A percentile compares a stretch with the other conserved stretches of the same genome.
Evolutionary conservation across 2,797 vertebrate genomes (phyloP).

Genomic region (Acridotheres tristis): DNA sequence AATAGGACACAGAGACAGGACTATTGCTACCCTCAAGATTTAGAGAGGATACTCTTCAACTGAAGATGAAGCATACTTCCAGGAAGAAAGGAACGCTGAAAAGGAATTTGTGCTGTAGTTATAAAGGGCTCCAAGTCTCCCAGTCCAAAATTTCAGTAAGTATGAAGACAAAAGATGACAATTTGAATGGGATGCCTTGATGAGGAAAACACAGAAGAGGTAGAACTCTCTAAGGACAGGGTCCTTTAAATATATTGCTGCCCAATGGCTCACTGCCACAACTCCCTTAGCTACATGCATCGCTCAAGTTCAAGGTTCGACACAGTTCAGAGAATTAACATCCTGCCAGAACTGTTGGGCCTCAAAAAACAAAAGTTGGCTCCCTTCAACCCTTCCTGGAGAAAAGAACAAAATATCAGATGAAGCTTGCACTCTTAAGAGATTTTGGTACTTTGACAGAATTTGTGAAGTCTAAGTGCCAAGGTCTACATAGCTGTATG

Average conservation of each 20-base stretch:
- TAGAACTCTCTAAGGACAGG: constrained; percentile 44
- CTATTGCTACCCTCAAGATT: background rate
- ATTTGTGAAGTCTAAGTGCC: background rate
- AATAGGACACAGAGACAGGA: background rate
- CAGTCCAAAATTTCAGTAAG: background rate
- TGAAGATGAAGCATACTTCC: background rate
- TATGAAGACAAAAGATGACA: constrained; percentile 2
- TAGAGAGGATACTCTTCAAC: background rate
- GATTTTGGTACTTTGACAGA: background rate
- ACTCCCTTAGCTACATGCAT: background rate
- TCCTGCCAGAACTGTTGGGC: background rate
- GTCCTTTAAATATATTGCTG: constrained; percentile 32
- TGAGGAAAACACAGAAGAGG: constrained; percentile 46
- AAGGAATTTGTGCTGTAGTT: constrained; percentile 31
- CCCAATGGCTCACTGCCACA: background rate
- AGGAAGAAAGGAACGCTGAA: background rate
- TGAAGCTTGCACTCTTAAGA: background rate
- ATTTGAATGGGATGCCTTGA: constrained; percentile 31
- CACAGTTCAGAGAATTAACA: background rate
- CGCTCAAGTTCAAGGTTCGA: background rate
- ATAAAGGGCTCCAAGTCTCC: background rate
- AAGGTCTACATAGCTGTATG: background rate
- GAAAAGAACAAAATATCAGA: background rate
- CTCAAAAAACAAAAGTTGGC: background rate
- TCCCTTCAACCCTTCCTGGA: constrained; percentile 31